Base-by-base conservation (phyloP, 2,888 invertebrate species). In the Bedellia somnulentella region DNA sequence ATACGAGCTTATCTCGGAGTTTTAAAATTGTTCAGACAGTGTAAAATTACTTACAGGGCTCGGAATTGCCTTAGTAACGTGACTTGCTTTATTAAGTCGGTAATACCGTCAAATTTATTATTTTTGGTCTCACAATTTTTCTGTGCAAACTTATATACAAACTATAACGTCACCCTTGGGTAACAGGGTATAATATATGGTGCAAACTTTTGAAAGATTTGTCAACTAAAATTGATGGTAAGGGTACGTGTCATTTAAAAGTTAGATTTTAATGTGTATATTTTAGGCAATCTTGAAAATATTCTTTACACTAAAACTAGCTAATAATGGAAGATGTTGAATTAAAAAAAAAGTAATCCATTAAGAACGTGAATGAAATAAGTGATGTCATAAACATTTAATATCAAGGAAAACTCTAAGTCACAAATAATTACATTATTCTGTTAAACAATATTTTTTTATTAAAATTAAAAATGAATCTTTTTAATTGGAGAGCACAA, bases 31-130 rank as follows among this genome's bases (percentile, higher is more conserved):
- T 47, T 44, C 52, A 58, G 47, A 52, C 46, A 47, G 50, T 64
- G 62, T 62, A 56, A 62, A 64, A 66, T 64, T 61, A 57, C 34
- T 36, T 24, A n/a, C n/a, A n/a, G n/a, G n/a, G 8, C 21, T n/a
- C 2, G 3, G 21, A 2, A 3, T 21, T 21, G 8, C n/a, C 21
- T 10, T 10, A 2, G 3, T n/a, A 21, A n/a, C n/a, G 3, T 21
- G 3, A 2, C n/a, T 3, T n/a, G n/a, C n/a, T 21, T 21, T 3
- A 21, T 8, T 21, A 3, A 21, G 21, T 10, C 21, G 3, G n/a
- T n/a, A 21, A n/a, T 21, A 2, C n/a, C 2, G 3, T 3, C n/a
- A n/a, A n/a, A 21, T 21, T 21, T 21, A n/a, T 21, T 21, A 2
- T 21, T 3, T 21, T 21, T 21, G 8, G 8, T 21, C n/a, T n/a